A percentile compares a stretch with the other conserved stretches of the same genome.
These are phyloP conservation scores for Zygothrica quintamaculata DNA, from an alignment of 2,888 invertebrate genomes.

Conservation along the genomic window DNA sequence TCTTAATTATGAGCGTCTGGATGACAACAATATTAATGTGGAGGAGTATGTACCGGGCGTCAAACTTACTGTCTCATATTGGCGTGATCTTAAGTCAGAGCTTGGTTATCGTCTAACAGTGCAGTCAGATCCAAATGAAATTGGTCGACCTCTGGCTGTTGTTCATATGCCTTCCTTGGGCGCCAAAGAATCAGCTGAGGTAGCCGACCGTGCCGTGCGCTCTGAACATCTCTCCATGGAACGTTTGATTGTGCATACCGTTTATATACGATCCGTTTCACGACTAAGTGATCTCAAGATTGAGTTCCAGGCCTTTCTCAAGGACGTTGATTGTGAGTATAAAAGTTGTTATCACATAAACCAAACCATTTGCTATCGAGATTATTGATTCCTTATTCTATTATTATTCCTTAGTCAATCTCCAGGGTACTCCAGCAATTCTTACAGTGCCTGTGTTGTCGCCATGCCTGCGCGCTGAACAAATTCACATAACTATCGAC, in stretches of 20 bases:
- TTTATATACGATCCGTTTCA: constrained; percentile 95
- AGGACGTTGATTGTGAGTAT: constrained; percentile 90
- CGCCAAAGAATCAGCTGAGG: constrained; percentile 86
- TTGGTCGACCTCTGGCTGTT: constrained; percentile 90
- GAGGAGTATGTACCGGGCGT: constrained; percentile 96
- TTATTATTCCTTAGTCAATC: constrained; percentile 91
- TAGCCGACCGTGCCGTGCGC: constrained; percentile 91
- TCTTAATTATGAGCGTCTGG: constrained; percentile 93
- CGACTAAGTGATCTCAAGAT: constrained; percentile 93
- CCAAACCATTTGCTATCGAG: too few species aligned
- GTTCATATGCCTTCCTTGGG: constrained; percentile 87
- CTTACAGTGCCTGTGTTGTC: constrained; percentile 94
- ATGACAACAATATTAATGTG: constrained; percentile 95
- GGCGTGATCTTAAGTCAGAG: constrained; percentile 92
- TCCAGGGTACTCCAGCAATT: constrained; percentile 96
- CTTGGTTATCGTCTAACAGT: constrained; percentile 94
- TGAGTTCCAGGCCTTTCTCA: constrained; percentile 85
- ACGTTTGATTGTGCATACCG: constrained; percentile 96
- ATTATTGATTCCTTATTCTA: neutral
- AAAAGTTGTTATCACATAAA: constrained; percentile 77
- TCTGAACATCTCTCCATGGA: constrained; percentile 98
- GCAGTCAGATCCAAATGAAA: constrained; percentile 93
- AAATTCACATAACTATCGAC: constrained; percentile 95
- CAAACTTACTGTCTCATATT: constrained; percentile 96
- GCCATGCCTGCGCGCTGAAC: constrained; percentile 96